Evolutionary conservation across 2,113 vertebrate genomes (phyloP).

Genomic region (Hemibagrus wyckioides): DNA sequence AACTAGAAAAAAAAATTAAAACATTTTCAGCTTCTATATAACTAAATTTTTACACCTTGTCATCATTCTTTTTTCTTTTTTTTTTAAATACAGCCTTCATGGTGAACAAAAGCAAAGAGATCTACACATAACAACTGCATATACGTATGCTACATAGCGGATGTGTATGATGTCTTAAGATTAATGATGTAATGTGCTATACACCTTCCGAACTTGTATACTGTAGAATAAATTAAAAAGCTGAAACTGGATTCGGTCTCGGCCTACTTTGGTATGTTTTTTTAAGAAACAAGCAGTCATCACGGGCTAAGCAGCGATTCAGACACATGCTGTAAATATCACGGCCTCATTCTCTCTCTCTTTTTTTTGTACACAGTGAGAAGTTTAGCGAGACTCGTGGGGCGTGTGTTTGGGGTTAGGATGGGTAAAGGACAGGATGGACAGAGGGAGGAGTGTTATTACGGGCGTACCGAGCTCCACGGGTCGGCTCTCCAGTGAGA

Average conservation of each 20-base stretch:
- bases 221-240: conserved; percentile 76
- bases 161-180: conserved; percentile 38
- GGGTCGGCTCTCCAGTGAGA: conserved; percentile 89
- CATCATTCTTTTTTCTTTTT: neutral
- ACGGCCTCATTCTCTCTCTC: conserved; percentile 26
- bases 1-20: neutral
- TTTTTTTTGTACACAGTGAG: conserved; percentile 9
- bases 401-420: conserved; percentile 25
- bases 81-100: neutral
- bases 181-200: neutral
- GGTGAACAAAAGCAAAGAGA: conserved; percentile 62
- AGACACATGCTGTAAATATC: conserved; percentile 1
- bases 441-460: conserved; percentile 66
- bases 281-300: conserved; percentile 7
- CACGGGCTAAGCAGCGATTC: conserved; percentile 19
- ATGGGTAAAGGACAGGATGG: conserved; percentile 30
- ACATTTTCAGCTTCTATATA: neutral
- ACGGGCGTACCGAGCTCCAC: conserved; percentile 98
- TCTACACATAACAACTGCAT: conserved; percentile 45
- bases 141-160: conserved; percentile 56
- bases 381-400: conserved; percentile 33
- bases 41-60: neutral
- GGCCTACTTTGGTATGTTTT: neutral
- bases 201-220: conserved; percentile 49
- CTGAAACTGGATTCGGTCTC: neutral